Evolutionary conservation across 2,888 invertebrate genomes (phyloP).

Genomic region (Saturnia pavonia): DNA sequence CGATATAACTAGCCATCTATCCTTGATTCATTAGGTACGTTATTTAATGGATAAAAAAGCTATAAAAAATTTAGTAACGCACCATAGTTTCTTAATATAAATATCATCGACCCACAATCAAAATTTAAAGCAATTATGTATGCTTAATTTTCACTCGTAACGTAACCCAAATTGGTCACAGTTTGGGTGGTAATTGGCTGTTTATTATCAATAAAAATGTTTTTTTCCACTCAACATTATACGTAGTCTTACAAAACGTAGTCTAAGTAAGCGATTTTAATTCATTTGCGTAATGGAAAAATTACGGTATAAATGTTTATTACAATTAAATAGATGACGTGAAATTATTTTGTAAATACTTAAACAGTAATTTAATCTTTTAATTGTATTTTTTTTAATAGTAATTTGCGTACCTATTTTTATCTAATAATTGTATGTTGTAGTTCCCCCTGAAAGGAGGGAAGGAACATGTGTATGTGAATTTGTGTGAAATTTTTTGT

Average conservation of each 20-base stretch:
- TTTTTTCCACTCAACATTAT: constrained; percentile 14
- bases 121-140: constrained; percentile 35
- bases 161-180: constrained; percentile 33
- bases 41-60: constrained; percentile 24
- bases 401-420: too few species aligned
- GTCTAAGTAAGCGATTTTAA: constrained; percentile 13
- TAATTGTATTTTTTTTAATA: too few species aligned
- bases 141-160: constrained; percentile 22
- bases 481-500: too few species aligned
- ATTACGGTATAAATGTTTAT: not conserved
- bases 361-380: too few species aligned
- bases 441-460: too few species aligned
- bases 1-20: not conserved
- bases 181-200: constrained; percentile 36
- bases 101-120: constrained; percentile 28
- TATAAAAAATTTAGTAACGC: constrained; percentile 29
- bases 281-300: constrained; percentile 15
- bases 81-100: constrained; percentile 17
- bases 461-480: too few species aligned
- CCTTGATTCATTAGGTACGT: constrained; percentile 7
- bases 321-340: too few species aligned
- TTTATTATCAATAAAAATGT: constrained; percentile 29
- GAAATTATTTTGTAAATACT: too few species aligned
- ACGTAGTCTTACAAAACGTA: not conserved
- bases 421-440: too few species aligned